Evolutionary conservation across 2,888 invertebrate genomes (phyloP), one percentile per base, ranked within the genome.

Genomic region (Synanthedon andrenaeformis): DNA sequence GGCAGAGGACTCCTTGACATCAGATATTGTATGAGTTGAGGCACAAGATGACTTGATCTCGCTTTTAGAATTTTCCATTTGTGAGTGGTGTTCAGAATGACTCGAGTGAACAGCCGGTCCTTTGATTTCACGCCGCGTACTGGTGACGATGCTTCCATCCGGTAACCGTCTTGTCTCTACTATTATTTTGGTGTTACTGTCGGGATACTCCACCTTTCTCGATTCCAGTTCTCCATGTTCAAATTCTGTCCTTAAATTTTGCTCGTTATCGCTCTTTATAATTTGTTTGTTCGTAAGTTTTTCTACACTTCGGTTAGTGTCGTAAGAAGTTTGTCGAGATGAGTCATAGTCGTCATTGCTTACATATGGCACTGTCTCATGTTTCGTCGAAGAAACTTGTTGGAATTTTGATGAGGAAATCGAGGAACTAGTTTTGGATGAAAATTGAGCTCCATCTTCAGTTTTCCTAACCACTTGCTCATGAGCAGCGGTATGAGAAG

Each of bases 131-230:
- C 91, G 90, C 49, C 89, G 89, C 17, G 92, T 92, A 57, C 91
- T 92, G n/a, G 91, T 92, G 1, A 92, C 90, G 49, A 89, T 89
- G 2, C 91, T 91, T 13, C 92, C 93, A 65, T 92, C 92, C 1
- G 91, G 90, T 49, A 92, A 74, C 51, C 90, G 89, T 61, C 91
- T 89, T 0, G 91, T 92, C 63, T 93, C 92, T 12, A 90, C 90
- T 6, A 90, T 89, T 58, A 91, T 89, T 78, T 90, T 90, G 49
- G 92, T 91, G 72, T 90, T 90, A 56, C 92, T 89, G 69, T 92
- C 91, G 52, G 91, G 89, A 72, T 91, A 89, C 63, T 91, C 89
- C 53, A 91, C 82, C 55, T 89, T 89, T 54, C 89, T 86, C 5
- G 90, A 90, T 12, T 89, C 86, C 55, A 90, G 76, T 62, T 88